Base-by-base conservation (phyloP, 2,797 vertebrate genomes). In the Coregonus ussuriensis region DNA sequence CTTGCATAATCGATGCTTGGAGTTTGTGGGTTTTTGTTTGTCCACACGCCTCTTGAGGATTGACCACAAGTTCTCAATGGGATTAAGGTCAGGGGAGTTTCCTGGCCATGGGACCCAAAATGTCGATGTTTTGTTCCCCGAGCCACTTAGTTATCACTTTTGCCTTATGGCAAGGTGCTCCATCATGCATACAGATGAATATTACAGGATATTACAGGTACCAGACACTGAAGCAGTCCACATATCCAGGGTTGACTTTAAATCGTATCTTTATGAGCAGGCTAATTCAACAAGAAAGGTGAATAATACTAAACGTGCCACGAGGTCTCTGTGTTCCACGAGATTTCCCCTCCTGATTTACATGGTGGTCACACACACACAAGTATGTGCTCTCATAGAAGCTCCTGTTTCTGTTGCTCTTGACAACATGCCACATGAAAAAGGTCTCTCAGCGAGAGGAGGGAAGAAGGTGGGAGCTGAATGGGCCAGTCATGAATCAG, bases 321-420 rank as follows among this genome's bases (percentile, higher is more conserved):
- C 18, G 9, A 76, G 47, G 47, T 7, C 6, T 18, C 52, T 69
- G 72, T 65, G n/a, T 6, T 52, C 7, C 1, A 14, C 15, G 37
- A 56, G 7, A 74, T 54, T 77, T 53, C 66, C 67, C 52, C 13
- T 63, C 41, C 71, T 15, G 5, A 41, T 73, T 72, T 63, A 74
- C 33, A 67, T 67, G 25, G 51, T 6, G 14, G 71, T 33, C 81
- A 83, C 11, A 21, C 7, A 41, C 37, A 47, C 66, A 77, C 59
- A 76, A 77, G 66, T 31, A 78, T 75, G 65, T 41, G 72, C 74
- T 78, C 82, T 85, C 76, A 87, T 71, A 83, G 51, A 29, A 21
- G 54, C 79, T 79, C 77, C 75, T 56, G 74, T 87, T 77, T 78
- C 72, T 75, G 25, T 77, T 79, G 82, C 74, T 82, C 76, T 73